phyloP scores from a whole-genome alignment of 1,140 invertebrate genomes.

The Pseudomyrmex concolor region DNA sequence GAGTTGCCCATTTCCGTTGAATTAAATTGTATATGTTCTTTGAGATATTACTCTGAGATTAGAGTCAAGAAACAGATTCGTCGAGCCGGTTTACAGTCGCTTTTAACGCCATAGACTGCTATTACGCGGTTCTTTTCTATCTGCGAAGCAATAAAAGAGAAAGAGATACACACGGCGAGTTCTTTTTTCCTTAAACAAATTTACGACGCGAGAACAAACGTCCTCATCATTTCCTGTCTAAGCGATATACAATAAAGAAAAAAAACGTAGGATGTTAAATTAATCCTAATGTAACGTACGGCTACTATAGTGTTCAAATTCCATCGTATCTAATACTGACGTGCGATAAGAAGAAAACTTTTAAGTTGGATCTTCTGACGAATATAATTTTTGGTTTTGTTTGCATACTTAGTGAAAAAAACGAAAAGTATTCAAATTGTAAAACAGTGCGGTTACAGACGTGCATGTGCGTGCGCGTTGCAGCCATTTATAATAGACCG shows the following conservation, averaged over 20 bases:
- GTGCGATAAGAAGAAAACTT: conserved; percentile 25
- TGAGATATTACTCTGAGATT: conserved; percentile 27
- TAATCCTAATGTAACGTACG: conserved; percentile 11
- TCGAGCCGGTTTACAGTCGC: conserved; percentile 37
- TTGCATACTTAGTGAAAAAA: background rate
- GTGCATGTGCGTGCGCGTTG: conserved; percentile 18
- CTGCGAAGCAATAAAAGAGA: conserved; percentile 41
- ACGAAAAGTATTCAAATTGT: too few species aligned
- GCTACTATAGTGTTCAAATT: background rate
- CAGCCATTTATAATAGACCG: conserved; percentile 58
- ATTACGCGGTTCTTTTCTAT: conserved; percentile 51
- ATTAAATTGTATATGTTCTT: conserved; percentile 6
- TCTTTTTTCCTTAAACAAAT: conserved; percentile 36
- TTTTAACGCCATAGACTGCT: conserved; percentile 39
- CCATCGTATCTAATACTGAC: conserved; percentile 32
- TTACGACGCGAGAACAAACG: conserved; percentile 54
- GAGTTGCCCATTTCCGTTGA: conserved; percentile 9
- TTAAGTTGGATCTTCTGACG: background rate
- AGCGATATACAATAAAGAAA: background rate
- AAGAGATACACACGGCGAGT: conserved; percentile 9
- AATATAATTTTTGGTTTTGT: background rate
- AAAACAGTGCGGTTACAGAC: background rate
- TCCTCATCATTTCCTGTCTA: conserved; percentile 43
- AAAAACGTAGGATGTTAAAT: conserved; percentile 2
- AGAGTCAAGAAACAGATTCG: conserved; percentile 33